Evolutionary conservation across 2,888 invertebrate genomes (phyloP).

Genomic region (Pollenia angustigena): DNA sequence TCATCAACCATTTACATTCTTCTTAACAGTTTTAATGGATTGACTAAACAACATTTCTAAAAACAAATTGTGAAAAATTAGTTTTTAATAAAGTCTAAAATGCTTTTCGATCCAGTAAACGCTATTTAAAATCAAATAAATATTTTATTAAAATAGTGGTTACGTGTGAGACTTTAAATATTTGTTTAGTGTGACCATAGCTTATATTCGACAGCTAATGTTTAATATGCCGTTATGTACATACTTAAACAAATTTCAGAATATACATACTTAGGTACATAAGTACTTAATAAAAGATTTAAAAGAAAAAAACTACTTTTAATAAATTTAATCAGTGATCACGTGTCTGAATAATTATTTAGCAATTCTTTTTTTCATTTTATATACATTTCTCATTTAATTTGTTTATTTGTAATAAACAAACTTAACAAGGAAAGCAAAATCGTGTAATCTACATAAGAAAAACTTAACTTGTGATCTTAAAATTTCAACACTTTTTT

Average conservation of each 20-base stretch:
- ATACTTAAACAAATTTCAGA: constrained; percentile 9
- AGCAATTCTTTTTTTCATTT: constrained; percentile 14
- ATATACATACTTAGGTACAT: not conserved
- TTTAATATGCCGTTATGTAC: not conserved
- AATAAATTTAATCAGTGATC: constrained; percentile 3
- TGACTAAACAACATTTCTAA: no score
- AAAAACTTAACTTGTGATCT: not conserved
- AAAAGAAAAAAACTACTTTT: not conserved
- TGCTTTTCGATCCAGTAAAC: no score
- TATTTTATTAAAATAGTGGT: no score
- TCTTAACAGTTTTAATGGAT: no score
- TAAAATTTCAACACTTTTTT: not conserved
- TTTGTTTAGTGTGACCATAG: no score
- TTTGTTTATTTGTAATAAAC: constrained; percentile 34
- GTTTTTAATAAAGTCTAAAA: no score
- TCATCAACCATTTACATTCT: no score
- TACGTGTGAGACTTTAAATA: no score
- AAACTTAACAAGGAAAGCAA: not conserved
- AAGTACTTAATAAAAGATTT: not conserved
- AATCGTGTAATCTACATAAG: constrained; percentile 2
- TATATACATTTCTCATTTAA: not conserved
- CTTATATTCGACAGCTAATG: not conserved
- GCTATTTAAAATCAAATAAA: no score
- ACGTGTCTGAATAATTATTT: not conserved
- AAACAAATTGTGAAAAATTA: no score